Base-by-base conservation (phyloP, 2,888 invertebrate species). In the Beris chalybata region DNA sequence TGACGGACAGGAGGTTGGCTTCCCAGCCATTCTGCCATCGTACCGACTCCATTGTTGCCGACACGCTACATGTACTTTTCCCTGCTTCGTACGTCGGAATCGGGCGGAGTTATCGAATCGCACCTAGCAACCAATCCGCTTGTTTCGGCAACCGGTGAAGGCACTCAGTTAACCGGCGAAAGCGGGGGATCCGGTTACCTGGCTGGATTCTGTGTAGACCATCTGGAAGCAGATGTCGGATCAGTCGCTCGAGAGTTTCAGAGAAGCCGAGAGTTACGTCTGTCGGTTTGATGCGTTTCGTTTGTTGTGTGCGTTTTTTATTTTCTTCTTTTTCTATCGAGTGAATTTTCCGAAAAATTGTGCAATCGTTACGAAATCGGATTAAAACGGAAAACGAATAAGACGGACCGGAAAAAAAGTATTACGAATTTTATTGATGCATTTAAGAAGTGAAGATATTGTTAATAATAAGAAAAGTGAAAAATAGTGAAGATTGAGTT, bases 191-290 rank as follows among this genome's bases (percentile, higher is more conserved):
- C 50, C 38, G 61, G 61, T 61, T 61, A 38, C 58, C 38, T 38
- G 32, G 52, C 22, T 15, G 11, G 50, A 61, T 61, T 61, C 61
- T 61, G 43, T 54, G 54, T 13, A 31, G 29, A 22, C 50, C 58
- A 48, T 59, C 48, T 45, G 52, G 56, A 32, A 53, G 38, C 61
- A 47, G 50, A 65, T 61, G 57, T 64, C 54, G 43, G 58, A 66
- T 68, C 66, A 66, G 66, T 66, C 57, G 54, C 66, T 64, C 68
- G 68, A 68, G 68, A 68, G 68, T 63, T 59, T 59, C 66, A 66
- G 66, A 63, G 58, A 58, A 57, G 68, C 64, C 50, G 58, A 43
- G 43, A 56, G 64, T 22, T 55, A 55, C 22, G 22, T 22, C 11
- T 55, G 64, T 9, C 38, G 38, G 38, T 5, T 38, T 5, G 9